phyloP scores from a whole-genome alignment of 2,113 vertebrate genomes.

The Hippocampus mohnikei region DNA sequence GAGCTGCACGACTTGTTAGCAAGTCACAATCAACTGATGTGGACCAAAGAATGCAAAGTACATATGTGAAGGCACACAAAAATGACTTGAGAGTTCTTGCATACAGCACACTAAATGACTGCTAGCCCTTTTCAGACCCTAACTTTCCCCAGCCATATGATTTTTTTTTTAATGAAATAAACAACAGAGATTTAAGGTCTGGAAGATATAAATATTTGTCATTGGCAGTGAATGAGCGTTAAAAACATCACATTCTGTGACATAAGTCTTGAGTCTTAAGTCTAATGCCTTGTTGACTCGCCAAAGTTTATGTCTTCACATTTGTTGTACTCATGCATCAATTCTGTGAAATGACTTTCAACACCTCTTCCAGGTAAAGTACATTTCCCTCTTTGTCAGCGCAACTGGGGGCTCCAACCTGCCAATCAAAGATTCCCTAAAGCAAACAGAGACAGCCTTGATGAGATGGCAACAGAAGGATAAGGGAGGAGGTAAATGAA shows the following conservation, averaged over 20 bases:
- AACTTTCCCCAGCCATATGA: too few relatives aligned
- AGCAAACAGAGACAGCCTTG: slow-evolving; percentile 29
- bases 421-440: slow-evolving; percentile 47
- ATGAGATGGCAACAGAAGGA: slow-evolving; percentile 24
- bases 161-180: too few relatives aligned
- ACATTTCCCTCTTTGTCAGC: slow-evolving; percentile 36
- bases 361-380: slow-evolving; percentile 22
- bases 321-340: neutral
- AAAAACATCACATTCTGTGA: too few relatives aligned
- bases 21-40: neutral
- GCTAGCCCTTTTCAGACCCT: too few relatives aligned
- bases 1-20: neutral
- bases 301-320: neutral
- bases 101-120: neutral
- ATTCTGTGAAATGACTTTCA: slow-evolving; percentile 13
- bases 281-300: neutral
- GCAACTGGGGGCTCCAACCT: slow-evolving; percentile 28
- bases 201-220: neutral
- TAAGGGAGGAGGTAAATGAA: slow-evolving; percentile 32
- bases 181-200: neutral
- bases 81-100: neutral
- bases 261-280: too few relatives aligned
- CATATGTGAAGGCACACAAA: neutral
- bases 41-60: neutral
- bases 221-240: neutral